Evolutionary conservation across 2,113 vertebrate genomes (phyloP), one percentile per base, ranked within the genome.

Genomic region (Abramis brama): DNA sequence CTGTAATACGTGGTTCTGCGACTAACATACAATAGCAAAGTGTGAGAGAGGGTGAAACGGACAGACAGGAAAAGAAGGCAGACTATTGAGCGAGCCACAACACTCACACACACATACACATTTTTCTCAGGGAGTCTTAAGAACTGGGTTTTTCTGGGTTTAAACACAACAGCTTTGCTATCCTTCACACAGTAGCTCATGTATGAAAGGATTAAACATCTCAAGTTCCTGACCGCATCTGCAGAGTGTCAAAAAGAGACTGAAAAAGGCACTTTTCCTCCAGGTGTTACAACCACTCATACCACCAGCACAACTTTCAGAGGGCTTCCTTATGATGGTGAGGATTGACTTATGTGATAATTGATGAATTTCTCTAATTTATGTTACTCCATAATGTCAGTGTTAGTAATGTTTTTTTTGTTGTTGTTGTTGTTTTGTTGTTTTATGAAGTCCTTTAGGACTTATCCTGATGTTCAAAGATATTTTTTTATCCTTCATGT

Each of bases 211-310:
- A 81, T 76, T 85, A 86, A 87, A 68, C 85, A 77, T 86, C 81
- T 87, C 86, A 66, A 84, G 86, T 88, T 90, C 82, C 71, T 83
- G 60, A 89, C 19, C 7, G 39, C 25, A 79, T 87, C 70, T 77
- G 66, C 33, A 39, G 77, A 75, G 87, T 66, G 75, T 78, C 57
- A 76, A n/a, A 50, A 86, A 81, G 59, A 86, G 77, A 59, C 25
- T 45, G 43, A 50, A 45, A 74, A 83, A 15, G 55, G 62, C 55
- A 60, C 64, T 68, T 47, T 68, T 84, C 71, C 57, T 68, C 59
- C 71, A 68, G 79, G 52, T 75, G 45, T 76, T 75, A 52, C 43
- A 50, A 73, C n/a, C 30, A 27, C 59, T 62, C 7, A 64, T 15
- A 4, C 45, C 79, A 80, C 36, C 15, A 27, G 78, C 59, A 64